These are phyloP conservation scores for Arvicanthis niloticus DNA, from an alignment of 2,113 vertebrate species.

Conservation along the genomic window DNA sequence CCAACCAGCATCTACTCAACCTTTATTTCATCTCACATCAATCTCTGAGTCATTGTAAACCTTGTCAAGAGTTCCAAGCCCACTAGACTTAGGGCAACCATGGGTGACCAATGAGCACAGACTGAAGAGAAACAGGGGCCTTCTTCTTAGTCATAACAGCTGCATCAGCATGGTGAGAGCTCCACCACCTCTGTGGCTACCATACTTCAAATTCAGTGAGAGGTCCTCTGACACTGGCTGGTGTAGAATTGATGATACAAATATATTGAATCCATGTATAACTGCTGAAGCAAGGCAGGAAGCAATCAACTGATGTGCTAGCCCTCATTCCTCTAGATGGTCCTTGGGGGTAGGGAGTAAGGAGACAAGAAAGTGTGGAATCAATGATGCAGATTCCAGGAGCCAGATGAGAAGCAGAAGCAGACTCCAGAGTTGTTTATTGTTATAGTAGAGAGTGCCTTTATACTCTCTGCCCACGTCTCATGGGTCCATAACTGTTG, in stretches of 20 bases:
- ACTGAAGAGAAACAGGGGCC: background rate
- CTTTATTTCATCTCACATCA: background rate
- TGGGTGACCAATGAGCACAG: background rate
- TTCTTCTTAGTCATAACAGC: background rate
- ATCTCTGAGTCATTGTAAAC: background rate
- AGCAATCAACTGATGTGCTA: background rate
- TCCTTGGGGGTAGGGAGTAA: no score
- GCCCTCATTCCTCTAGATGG: no score
- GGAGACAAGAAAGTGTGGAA: no score
- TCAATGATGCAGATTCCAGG: no score
- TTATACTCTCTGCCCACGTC: no score
- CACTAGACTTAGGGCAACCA: background rate
- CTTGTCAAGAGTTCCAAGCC: fast-evolving
- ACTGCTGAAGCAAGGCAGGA: background rate
- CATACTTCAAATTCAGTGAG: background rate
- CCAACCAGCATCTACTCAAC: background rate
- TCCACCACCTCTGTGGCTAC: background rate
- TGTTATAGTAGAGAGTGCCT: no score
- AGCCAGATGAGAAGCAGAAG: no score
- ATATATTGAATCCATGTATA: background rate
- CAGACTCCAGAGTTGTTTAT: no score
- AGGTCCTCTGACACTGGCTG: background rate
- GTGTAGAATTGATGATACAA: background rate
- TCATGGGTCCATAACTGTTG: no score
- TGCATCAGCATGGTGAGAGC: background rate